Conservation (phyloP, 1,140 invertebrate genomes). For the Battus philenor region DNA sequence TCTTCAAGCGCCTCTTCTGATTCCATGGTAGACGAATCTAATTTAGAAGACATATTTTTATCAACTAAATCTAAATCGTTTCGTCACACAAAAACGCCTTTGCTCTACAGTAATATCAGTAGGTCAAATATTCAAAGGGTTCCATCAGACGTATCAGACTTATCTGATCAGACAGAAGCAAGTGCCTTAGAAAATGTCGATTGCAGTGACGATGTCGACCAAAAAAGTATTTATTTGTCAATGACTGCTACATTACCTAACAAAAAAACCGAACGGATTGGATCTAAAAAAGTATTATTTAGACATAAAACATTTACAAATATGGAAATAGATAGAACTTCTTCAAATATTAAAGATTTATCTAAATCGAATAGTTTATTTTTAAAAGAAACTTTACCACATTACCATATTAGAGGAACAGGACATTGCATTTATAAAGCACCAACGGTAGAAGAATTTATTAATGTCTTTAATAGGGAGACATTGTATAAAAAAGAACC, state of each 20-base stretch:
- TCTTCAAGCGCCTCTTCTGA: constrained; percentile 59
- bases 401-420: constrained; percentile 69
- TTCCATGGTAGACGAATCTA: constrained; percentile 64
- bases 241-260: constrained; percentile 64
- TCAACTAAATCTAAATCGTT: constrained; percentile 67
- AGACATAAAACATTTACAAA: constrained; percentile 70
- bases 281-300: constrained; percentile 59
- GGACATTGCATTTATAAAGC: constrained; percentile 69
- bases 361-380: constrained; percentile 47
- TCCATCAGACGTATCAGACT: constrained; percentile 45
- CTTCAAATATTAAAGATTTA: constrained; percentile 41
- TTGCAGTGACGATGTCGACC: constrained; percentile 48
- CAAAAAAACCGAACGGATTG: constrained; percentile 36
- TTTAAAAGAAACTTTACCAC: constrained; percentile 54
- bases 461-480: constrained; percentile 69
- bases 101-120: constrained; percentile 22
- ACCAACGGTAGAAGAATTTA: constrained; percentile 57
- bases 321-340: constrained; percentile 62
- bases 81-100: constrained; percentile 34
- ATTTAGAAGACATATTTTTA: constrained; percentile 65
- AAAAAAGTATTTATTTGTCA: constrained; percentile 47
- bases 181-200: constrained; percentile 71
- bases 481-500: constrained; percentile 48
- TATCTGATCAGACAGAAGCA: constrained; percentile 49
- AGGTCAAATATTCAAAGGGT: constrained; percentile 42